Conservation (phyloP, 2,113 vertebrate genomes). For the Vidua chalybeata region DNA sequence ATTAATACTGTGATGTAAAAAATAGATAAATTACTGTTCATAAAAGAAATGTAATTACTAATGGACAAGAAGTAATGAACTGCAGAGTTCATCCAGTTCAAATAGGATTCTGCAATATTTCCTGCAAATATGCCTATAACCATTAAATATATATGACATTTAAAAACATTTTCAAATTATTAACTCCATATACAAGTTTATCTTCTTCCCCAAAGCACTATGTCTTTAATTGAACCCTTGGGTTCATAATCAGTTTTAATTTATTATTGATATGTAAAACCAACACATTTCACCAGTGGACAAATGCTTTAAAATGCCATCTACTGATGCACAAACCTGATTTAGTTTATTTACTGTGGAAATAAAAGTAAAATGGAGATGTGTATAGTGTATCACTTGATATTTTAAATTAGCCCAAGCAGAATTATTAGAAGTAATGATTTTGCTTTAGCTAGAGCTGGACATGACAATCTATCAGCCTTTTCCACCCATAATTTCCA, state of each 20-base stretch:
- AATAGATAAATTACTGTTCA: constrained; percentile 54
- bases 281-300: constrained; percentile 33
- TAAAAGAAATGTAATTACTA: constrained; percentile 53
- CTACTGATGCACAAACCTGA: background rate
- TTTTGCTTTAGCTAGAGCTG: background rate
- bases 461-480: background rate
- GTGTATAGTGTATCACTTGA: background rate
- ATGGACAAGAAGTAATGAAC: constrained; percentile 57
- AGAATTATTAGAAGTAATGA: background rate
- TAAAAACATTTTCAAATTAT: constrained; percentile 53
- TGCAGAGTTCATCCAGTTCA: background rate
- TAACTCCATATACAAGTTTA: constrained; percentile 32
- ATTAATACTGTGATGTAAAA: constrained; percentile 52
- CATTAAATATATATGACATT: constrained; percentile 63
- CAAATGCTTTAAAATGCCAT: constrained; percentile 55
- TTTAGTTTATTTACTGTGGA: constrained; percentile 6
- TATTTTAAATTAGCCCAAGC: constrained; percentile 15
- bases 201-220: constrained; percentile 39
- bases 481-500: background rate
- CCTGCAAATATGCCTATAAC: constrained; percentile 43
- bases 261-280: constrained; percentile 51
- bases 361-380: background rate
- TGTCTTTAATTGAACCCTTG: constrained; percentile 63
- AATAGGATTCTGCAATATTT: constrained; percentile 20
- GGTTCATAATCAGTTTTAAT: constrained; percentile 61